These are phyloP conservation scores for Melanotaenia boesemani DNA, from an alignment of 2,797 vertebrate species.

Conservation along the genomic window DNA sequence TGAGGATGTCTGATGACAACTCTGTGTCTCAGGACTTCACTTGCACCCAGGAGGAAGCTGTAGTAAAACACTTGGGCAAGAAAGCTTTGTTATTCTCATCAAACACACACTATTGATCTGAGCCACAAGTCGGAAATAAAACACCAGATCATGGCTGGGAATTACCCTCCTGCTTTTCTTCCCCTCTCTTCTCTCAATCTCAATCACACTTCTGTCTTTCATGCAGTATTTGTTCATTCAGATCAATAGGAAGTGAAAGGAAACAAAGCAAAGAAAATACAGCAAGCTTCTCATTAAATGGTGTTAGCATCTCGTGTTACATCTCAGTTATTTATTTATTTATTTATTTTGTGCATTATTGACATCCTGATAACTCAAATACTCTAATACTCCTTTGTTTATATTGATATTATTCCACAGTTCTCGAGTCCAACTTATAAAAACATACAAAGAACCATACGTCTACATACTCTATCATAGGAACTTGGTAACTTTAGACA, in stretches of 20 bases:
- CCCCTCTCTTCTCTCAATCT: constrained; percentile 63
- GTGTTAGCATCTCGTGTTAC: no score
- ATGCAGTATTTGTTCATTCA: constrained; percentile 32
- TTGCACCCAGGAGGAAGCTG: constrained; percentile 18
- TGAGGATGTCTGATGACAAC: constrained; percentile 12
- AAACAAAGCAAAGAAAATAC: constrained; percentile 37
- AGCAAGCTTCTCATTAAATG: background rate
- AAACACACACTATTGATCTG: constrained; percentile 61
- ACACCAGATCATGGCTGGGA: constrained; percentile 72
- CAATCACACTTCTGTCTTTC: constrained; percentile 31
- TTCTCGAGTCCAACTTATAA: constrained; percentile 78
- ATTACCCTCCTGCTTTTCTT: constrained; percentile 73
- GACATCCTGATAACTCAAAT: background rate
- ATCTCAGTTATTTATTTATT: no score
- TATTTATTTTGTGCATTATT: background rate
- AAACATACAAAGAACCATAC: constrained; percentile 29
- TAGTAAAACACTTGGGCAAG: constrained; percentile 27
- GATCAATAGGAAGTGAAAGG: constrained; percentile 32
- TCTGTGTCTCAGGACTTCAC: constrained; percentile 24
- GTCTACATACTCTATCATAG: background rate
- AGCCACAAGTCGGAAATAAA: constrained; percentile 58
- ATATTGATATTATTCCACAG: background rate
- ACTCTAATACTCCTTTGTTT: background rate
- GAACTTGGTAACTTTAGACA: constrained; percentile 1
- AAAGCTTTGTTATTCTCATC: constrained; percentile 41